A percentile compares a stretch with the other conserved stretches of the same genome.
phyloP scores from a whole-genome alignment of 37 sponge, comb jelly and placozoan genomes.

The Diacarnus erythraeanus region DNA sequence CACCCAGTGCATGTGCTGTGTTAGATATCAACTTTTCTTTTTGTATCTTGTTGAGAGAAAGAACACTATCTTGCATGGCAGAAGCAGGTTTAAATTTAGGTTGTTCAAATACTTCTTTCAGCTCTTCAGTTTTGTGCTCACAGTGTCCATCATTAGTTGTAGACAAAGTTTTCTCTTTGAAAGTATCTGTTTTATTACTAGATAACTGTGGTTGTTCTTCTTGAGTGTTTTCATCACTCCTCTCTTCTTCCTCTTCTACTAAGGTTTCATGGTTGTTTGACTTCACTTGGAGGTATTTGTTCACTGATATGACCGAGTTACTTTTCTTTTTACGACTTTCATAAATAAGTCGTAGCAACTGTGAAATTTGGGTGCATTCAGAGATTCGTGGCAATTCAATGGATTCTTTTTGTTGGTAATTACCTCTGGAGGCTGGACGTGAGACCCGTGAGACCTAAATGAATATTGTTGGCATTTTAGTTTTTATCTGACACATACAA shows the following conservation, averaged over 20 bases:
- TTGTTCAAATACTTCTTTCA: not conserved
- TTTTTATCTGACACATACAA: too few species aligned
- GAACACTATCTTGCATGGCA: not conserved
- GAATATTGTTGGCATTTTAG: too few species aligned
- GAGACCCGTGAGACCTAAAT: too few species aligned
- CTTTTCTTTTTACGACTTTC: not conserved
- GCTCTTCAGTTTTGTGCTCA: not conserved
- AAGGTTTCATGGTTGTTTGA: not conserved
- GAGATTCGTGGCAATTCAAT: slow-evolving; percentile 11
- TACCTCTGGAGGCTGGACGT: not conserved
- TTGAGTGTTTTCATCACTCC: not conserved
- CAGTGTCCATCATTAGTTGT: not conserved
- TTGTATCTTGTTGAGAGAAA: not conserved
- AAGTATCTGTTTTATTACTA: not conserved
- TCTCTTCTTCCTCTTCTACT: slow-evolving; percentile 11
- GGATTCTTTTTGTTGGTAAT: not conserved
- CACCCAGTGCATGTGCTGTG: slow-evolving; percentile 44
- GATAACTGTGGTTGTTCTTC: not conserved
- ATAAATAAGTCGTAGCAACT: not conserved
- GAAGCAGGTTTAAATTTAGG: not conserved
- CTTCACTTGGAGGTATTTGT: slow-evolving; percentile 30
- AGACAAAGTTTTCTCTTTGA: not conserved
- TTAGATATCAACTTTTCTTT: slow-evolving; percentile 26
- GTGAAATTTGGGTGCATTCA: not conserved
- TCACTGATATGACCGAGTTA: slow-evolving; percentile 18